Conservation (phyloP, 2,888 invertebrate genomes). For the Altica lythri region DNA sequence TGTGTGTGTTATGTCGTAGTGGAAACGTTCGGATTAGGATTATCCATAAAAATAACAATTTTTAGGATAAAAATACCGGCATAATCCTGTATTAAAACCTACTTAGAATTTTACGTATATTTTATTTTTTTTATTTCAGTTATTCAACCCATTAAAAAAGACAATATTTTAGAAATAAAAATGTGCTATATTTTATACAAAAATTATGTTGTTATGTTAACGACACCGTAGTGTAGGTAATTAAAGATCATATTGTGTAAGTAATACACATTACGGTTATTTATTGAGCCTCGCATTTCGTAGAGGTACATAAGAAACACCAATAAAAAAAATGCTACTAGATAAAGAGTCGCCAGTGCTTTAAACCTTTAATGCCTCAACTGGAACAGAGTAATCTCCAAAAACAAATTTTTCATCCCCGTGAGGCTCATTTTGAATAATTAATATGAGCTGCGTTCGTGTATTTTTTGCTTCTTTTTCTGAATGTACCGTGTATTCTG, state of each 20-base stretch:
- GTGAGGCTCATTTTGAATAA: slow-evolving; percentile 27
- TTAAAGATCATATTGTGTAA: slow-evolving; percentile 23
- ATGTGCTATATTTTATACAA: too few species aligned
- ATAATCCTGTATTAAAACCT: too few species aligned
- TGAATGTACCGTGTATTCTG: slow-evolving; percentile 3
- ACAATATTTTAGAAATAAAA: too few species aligned
- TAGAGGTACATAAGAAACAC: slow-evolving; percentile 13
- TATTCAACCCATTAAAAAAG: too few species aligned
- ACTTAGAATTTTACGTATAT: too few species aligned
- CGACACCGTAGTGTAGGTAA: too few species aligned
- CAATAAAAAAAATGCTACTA: slow-evolving; percentile 21
- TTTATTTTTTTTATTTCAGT: too few species aligned
- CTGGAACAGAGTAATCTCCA: slow-evolving; percentile 20
- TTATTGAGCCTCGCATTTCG: slow-evolving; percentile 10
- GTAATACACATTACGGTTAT: slow-evolving; percentile 20
- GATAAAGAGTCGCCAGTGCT: slow-evolving; percentile 24
- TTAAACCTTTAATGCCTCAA: slow-evolving; percentile 22
- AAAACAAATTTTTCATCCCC: slow-evolving; percentile 26
- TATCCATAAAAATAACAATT: too few species aligned
- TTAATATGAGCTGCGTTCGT: slow-evolving; percentile 20
- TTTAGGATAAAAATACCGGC: too few species aligned
- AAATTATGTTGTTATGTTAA: too few species aligned
- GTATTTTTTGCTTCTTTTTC: slow-evolving; percentile 2
- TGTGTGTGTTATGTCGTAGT: too few species aligned
- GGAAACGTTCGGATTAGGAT: too few species aligned